A percentile compares a stretch with the other conserved stretches of the same genome.
phyloP scores from a whole-genome alignment of 2,888 invertebrate species.

The Drosophila neotestacea region DNA sequence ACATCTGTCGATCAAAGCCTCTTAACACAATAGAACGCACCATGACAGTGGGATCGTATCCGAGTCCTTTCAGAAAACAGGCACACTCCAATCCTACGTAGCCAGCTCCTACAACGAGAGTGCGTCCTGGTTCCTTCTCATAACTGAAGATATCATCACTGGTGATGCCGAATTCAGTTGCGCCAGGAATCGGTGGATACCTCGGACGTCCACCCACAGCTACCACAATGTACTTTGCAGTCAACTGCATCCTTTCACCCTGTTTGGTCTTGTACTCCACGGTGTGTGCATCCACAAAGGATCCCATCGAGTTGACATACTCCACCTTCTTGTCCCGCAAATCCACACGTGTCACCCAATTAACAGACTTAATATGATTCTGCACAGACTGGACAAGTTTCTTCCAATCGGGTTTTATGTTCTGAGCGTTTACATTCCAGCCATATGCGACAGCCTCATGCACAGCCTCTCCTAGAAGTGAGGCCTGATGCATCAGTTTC shows the following conservation, averaged over 20 bases:
- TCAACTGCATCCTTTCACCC: conserved; percentile 88
- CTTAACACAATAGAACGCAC: conserved; percentile 93
- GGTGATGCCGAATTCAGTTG: conserved; percentile 92
- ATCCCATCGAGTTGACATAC: conserved; percentile 92
- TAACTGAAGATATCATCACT: conserved; percentile 97
- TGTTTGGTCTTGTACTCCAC: conserved; percentile 90
- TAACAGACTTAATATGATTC: conserved; percentile 96
- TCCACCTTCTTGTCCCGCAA: conserved; percentile 95
- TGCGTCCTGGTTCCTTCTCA: conserved; percentile 92
- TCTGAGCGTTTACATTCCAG: conserved; percentile 89
- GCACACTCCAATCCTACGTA: conserved; percentile 97
- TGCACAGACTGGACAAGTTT: conserved; percentile 91
- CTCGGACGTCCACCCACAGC: conserved; percentile 95
- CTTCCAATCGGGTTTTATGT: conserved; percentile 90
- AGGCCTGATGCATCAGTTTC: conserved; percentile 98
- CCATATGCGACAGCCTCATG: conserved; percentile 93
- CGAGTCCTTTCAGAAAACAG: conserved; percentile 95
- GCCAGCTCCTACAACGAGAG: conserved; percentile 94
- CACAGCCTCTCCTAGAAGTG: conserved; percentile 93
- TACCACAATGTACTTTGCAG: conserved; percentile 91
- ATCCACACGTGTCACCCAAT: conserved; percentile 97
- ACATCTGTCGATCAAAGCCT: conserved; percentile 97
- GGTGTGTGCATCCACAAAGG: conserved; percentile 91
- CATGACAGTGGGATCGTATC: conserved; percentile 93
- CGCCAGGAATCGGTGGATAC: conserved; percentile 94